These are phyloP conservation scores for Apocheima hispidaria DNA, from an alignment of 2,888 invertebrate genomes.

Conservation along the genomic window DNA sequence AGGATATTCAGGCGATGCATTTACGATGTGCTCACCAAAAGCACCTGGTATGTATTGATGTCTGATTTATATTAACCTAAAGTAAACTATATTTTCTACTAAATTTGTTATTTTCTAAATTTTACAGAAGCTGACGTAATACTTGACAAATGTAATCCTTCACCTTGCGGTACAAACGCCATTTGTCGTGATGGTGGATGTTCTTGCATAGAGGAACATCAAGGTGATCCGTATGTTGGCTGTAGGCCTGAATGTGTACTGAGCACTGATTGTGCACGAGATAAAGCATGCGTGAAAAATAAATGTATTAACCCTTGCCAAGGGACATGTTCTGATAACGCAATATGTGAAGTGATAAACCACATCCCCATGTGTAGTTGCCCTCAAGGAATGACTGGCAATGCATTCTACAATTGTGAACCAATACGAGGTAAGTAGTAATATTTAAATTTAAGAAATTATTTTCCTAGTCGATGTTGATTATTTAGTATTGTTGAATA, in stretches of 20 bases:
- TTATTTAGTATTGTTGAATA: too few relatives aligned
- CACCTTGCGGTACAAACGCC: slow-evolving; percentile 89
- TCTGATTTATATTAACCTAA: slow-evolving; percentile 35
- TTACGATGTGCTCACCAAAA: slow-evolving; percentile 81
- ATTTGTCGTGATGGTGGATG: slow-evolving; percentile 86
- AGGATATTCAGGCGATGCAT: slow-evolving; percentile 89
- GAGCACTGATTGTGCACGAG: slow-evolving; percentile 88
- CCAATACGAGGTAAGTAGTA: slow-evolving; percentile 72
- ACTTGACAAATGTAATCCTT: slow-evolving; percentile 85
- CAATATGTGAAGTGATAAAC: slow-evolving; percentile 90
- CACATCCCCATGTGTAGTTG: slow-evolving; percentile 91
- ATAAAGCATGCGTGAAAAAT: slow-evolving; percentile 88
- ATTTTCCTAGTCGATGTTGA: background rate
- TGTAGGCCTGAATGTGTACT: slow-evolving; percentile 90
- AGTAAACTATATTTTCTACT: background rate
- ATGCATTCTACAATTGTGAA: slow-evolving; percentile 88
- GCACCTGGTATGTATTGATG: slow-evolving; percentile 64
- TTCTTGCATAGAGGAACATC: slow-evolving; percentile 87
- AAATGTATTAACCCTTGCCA: slow-evolving; percentile 90
- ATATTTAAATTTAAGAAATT: background rate
- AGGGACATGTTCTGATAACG: slow-evolving; percentile 89
- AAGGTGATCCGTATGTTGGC: slow-evolving; percentile 89
- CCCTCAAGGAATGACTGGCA: slow-evolving; percentile 89
- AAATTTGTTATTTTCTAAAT: background rate
- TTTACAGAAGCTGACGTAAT: slow-evolving; percentile 59